Percentiles rank a stretch among this genome's conserved stretches.
Conservation (phyloP, 1,140 invertebrate genomes). For the Musca vetustissima region DNA sequence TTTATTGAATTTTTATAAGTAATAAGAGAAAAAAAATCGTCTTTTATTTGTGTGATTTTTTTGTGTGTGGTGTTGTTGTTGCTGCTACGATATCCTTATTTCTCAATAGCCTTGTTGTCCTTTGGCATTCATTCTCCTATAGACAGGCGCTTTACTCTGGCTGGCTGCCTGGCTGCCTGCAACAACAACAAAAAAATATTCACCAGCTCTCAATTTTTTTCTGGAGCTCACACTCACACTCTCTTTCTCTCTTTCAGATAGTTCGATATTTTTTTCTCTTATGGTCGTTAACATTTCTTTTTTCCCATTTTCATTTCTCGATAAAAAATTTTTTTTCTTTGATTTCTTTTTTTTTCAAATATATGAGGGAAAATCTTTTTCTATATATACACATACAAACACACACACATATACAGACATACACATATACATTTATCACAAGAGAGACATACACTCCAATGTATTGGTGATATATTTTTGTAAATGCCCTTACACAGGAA, state of each 20-base stretch:
- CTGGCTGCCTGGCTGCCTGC: no score
- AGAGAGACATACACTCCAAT: no score
- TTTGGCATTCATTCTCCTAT: constrained; percentile 5
- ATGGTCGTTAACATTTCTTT: constrained; percentile 21
- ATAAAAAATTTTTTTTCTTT: not conserved
- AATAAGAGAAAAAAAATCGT: constrained; percentile 7
- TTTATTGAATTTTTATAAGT: constrained; percentile 26
- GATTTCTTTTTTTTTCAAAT: not conserved
- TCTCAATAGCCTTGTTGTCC: not conserved
- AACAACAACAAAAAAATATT: no score
- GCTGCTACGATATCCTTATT: not conserved
- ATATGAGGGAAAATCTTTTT: not conserved
- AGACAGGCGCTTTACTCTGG: constrained; percentile 7
- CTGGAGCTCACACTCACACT: not conserved
- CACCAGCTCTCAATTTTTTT: constrained; percentile 14
- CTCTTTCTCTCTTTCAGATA: no score
- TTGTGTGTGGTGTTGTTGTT: constrained; percentile 5
- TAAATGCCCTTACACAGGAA: constrained; percentile 13
- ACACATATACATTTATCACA: not conserved
- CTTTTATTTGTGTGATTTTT: constrained; percentile 16
- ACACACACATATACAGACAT: no score
- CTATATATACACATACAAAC: not conserved
- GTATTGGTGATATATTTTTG: constrained; percentile 23
- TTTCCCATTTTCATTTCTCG: not conserved
- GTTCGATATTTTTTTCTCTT: constrained; percentile 5